These are phyloP conservation scores for Drosophila mauritiana DNA, from an alignment of 1,140 invertebrate genomes.

Conservation along the genomic window DNA sequence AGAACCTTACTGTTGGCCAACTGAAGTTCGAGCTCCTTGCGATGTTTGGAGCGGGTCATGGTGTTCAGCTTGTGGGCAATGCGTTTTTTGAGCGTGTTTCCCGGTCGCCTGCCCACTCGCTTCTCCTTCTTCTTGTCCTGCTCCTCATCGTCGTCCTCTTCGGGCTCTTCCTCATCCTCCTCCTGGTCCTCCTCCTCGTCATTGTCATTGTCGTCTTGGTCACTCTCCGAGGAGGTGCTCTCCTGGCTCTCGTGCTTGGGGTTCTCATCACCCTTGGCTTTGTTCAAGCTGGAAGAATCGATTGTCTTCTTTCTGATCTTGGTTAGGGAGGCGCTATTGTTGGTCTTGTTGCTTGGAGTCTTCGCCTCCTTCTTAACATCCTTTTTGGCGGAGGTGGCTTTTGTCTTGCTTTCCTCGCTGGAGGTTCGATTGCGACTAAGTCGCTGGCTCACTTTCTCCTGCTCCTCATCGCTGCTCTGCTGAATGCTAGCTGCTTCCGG, in stretches of 20 bases:
- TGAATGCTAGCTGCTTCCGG: constrained; percentile 25
- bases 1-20: constrained; percentile 83
- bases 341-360: constrained; percentile 11
- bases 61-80: constrained; percentile 71
- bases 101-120: constrained; percentile 19
- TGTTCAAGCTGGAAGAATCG: not conserved
- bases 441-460: constrained; percentile 3
- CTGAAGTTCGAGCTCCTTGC: constrained; percentile 75
- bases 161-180: constrained; percentile 9
- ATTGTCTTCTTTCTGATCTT: constrained; percentile 15
- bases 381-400: constrained; percentile 7
- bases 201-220: constrained; percentile 19
- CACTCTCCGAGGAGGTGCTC: constrained; percentile 18
- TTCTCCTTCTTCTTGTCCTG: constrained; percentile 18
- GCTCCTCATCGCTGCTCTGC: constrained; percentile 7
- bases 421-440: constrained; percentile 27
- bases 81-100: constrained; percentile 35
- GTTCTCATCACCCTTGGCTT: constrained; percentile 20
- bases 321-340: not conserved
- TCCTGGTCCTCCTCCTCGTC: constrained; percentile 17
- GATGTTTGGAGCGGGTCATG: constrained; percentile 82
- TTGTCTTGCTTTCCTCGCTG: constrained; percentile 31
- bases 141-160: constrained; percentile 8
- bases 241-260: constrained; percentile 7
- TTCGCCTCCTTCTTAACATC: constrained; percentile 28